Evolutionary conservation across 1,140 invertebrate species (phyloP).

Genomic region (Ectropis grisescens): DNA sequence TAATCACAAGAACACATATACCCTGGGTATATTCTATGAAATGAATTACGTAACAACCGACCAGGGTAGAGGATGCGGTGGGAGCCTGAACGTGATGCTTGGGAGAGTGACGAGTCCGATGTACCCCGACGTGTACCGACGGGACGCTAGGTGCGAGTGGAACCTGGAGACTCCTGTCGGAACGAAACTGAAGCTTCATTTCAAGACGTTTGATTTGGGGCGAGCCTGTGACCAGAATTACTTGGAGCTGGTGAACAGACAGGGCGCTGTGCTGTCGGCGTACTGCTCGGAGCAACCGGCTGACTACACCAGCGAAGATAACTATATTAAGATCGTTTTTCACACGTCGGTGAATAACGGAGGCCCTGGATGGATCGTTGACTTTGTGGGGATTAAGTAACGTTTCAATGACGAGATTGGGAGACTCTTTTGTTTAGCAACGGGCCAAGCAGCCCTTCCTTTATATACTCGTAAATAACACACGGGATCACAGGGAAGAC

Average conservation of each 20-base stretch:
- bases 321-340: conserved; percentile 73
- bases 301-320: conserved; percentile 64
- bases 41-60: conserved; percentile 76
- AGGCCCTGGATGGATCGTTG: conserved; percentile 76
- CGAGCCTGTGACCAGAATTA: conserved; percentile 74
- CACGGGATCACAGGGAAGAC: too few species aligned
- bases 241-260: conserved; percentile 71
- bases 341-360: conserved; percentile 76
- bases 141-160: conserved; percentile 77
- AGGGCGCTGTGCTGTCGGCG: conserved; percentile 25
- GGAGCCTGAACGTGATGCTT: conserved; percentile 78
- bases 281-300: conserved; percentile 72
- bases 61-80: conserved; percentile 83
- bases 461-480: too few species aligned
- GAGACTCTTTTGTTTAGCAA: too few species aligned
- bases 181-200: conserved; percentile 70
- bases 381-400: conserved; percentile 36
- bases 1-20: conserved; percentile 27
- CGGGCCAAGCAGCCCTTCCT: too few species aligned
- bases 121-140: conserved; percentile 78
- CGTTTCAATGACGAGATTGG: too few species aligned
- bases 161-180: conserved; percentile 76
- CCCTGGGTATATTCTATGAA: conserved; percentile 45
- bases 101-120: conserved; percentile 83
- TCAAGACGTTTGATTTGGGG: conserved; percentile 76